Evolutionary conservation across 2,888 invertebrate genomes (phyloP).

Genomic region (Isoperla grammatica): DNA sequence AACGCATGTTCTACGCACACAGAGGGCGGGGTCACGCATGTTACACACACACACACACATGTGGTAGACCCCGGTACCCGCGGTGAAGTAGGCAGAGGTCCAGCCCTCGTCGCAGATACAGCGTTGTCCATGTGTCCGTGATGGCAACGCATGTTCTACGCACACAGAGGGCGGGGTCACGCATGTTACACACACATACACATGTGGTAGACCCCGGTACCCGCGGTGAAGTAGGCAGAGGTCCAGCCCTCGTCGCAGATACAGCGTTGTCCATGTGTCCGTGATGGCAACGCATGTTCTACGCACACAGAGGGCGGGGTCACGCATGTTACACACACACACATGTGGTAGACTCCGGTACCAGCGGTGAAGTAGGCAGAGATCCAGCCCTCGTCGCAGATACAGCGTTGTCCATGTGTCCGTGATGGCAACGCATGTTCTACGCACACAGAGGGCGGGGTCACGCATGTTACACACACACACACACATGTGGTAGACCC

Average conservation of each 20-base stretch:
- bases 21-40: too few species aligned
- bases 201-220: conserved; percentile 43
- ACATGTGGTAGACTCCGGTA: conserved; percentile 44
- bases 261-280: conserved; percentile 41
- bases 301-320: too few species aligned
- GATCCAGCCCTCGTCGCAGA: conserved; percentile 43
- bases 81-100: conserved; percentile 42
- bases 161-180: too few species aligned
- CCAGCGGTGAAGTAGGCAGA: conserved; percentile 42
- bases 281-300: conserved; percentile 42
- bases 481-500: conserved; percentile 45
- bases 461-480: too few species aligned
- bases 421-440: conserved; percentile 43
- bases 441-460: too few species aligned
- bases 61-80: conserved; percentile 42
- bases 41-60: too few species aligned
- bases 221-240: conserved; percentile 41
- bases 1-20: conserved; percentile 39
- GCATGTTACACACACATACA: too few species aligned
- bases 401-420: conserved; percentile 40
- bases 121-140: conserved; percentile 39
- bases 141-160: conserved; percentile 41
- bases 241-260: conserved; percentile 43
- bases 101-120: conserved; percentile 44
- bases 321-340: too few species aligned